Conservation (phyloP, 2,797 vertebrate genomes). For the Argyrosomus regius region DNA sequence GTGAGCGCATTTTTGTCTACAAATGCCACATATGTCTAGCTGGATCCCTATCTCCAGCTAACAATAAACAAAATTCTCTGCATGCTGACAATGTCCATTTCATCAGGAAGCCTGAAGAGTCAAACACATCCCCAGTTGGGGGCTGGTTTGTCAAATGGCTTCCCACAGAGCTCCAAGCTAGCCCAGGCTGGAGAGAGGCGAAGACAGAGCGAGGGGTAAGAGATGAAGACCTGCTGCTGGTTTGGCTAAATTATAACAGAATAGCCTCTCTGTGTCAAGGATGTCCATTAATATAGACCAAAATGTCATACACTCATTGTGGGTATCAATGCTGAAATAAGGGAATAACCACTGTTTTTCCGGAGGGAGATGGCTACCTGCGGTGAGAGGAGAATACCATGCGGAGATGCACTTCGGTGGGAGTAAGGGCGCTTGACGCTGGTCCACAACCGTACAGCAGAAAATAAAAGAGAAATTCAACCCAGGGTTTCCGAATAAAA, state of each 20-base stretch:
- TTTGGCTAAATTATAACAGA: constrained; percentile 73
- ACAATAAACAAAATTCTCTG: constrained; percentile 86
- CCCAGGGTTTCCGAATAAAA: constrained; percentile 86
- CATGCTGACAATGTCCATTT: constrained; percentile 91
- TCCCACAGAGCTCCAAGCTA: constrained; percentile 90
- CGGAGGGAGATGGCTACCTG: constrained; percentile 85
- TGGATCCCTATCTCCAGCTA: constrained; percentile 72
- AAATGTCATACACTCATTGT: constrained; percentile 68
- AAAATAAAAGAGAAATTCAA: constrained; percentile 83
- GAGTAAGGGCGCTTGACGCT: constrained; percentile 68
- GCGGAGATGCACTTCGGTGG: constrained; percentile 58
- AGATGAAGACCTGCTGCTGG: constrained; percentile 66
- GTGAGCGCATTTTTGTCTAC: constrained; percentile 28
- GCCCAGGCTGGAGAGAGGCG: constrained; percentile 75
- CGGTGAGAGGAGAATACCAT: constrained; percentile 82
- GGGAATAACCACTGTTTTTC: constrained; percentile 74
- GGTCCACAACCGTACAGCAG: constrained; percentile 44
- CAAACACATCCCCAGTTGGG: constrained; percentile 90
- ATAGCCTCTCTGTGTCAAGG: constrained; percentile 73
- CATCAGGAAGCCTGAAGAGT: constrained; percentile 89
- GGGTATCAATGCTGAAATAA: constrained; percentile 63
- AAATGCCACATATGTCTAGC: constrained; percentile 58
- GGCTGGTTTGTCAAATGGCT: constrained; percentile 90
- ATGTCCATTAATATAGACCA: constrained; percentile 78
- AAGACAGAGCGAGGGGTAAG: constrained; percentile 79